Evolutionary conservation across 2,113 vertebrate species (phyloP).

Genomic region (Microtus ochrogaster): DNA sequence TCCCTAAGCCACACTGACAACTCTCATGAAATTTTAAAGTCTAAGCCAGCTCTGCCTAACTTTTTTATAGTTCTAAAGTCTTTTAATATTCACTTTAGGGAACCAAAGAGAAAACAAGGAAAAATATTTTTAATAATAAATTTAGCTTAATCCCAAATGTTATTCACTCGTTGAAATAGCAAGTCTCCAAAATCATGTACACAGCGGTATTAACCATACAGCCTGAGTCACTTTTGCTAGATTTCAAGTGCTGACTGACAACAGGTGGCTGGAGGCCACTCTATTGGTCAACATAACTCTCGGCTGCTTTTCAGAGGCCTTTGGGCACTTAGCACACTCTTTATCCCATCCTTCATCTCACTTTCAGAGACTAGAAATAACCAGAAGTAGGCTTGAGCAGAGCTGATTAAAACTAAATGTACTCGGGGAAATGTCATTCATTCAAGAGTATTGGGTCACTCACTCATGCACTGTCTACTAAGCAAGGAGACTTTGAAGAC

Average conservation of each 20-base stretch:
- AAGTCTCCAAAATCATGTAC: neutral
- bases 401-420: neutral
- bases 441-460: neutral
- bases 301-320: neutral
- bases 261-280: neutral
- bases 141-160: neutral
- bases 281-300: neutral
- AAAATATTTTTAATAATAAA: slow-evolving; percentile 19
- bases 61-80: neutral
- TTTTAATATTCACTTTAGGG: neutral
- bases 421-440: neutral
- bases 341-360: neutral
- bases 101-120: neutral
- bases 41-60: neutral
- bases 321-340: neutral
- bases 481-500: neutral
- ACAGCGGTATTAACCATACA: neutral
- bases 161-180: neutral
- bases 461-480: neutral
- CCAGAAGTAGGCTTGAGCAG: neutral
- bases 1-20: neutral
- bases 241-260: neutral
- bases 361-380: neutral
- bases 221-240: neutral
- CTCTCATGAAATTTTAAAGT: slow-evolving; percentile 17